phyloP scores from a whole-genome alignment of 2,113 vertebrate genomes.

The Apeltes quadracus region DNA sequence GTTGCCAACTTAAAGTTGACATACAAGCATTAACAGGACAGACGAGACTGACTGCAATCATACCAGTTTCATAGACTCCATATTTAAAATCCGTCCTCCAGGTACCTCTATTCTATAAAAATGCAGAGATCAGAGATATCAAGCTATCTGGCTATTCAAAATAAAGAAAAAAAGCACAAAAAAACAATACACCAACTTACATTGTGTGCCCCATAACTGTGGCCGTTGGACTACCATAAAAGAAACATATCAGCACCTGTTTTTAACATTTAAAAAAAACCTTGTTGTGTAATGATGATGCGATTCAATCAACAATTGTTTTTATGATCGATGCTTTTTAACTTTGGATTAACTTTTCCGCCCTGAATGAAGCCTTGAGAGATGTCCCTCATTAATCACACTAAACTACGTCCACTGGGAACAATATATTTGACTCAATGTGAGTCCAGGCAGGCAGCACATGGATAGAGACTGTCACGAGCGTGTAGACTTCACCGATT shows the following conservation, averaged over 20 bases:
- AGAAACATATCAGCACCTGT: neutral
- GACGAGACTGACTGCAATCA: neutral
- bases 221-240: neutral
- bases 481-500: neutral
- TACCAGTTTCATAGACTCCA: neutral
- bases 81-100: neutral
- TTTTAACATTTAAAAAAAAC: neutral
- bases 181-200: neutral
- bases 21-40: no score
- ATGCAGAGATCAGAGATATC: neutral
- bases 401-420: constrained; percentile 15
- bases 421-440: constrained; percentile 10
- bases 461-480: constrained; percentile 8
- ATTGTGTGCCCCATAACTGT: neutral
- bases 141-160: neutral
- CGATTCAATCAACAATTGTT: neutral
- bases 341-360: constrained; percentile 20
- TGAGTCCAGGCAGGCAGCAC: constrained; percentile 14
- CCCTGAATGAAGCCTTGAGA: constrained; percentile 16
- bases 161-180: neutral
- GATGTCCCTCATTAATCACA: constrained; percentile 16
- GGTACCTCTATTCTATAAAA: neutral
- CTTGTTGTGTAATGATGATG: neutral
- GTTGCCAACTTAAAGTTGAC: no score
- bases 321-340: neutral